Base-by-base conservation (phyloP, 2,888 invertebrate species). In the Nomada goodeniana region DNA sequence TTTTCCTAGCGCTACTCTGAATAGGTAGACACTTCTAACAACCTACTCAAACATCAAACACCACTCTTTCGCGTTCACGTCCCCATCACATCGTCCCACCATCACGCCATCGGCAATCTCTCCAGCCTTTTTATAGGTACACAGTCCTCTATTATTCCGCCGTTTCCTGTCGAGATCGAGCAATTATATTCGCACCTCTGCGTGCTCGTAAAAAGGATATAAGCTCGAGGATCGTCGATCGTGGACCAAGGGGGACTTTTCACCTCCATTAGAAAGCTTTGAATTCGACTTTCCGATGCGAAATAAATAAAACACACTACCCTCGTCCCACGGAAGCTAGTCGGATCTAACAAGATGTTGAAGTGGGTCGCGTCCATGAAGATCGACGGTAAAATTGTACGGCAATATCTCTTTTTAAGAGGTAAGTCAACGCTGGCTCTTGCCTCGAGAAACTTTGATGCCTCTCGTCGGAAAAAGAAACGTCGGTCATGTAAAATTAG, bases 21-120 rank as follows among this genome's bases (percentile, higher is more conserved):
- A 85, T 69, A 65, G 68, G 64, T 60, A 74, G 55, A 76, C 59
- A 70, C 63, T 74, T 68, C 67, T 53, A 80, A 78, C 69, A 73
- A 80, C 61, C 68, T 78, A 73, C 71, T 80, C 70, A 67, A 80
- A 86, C 74, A 83, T 86, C 83, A 86, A 85, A 83, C 77, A 75
- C 63, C 29, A 26, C 57, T 44, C 60, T 29, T 67, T 47, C 60
- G 5, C 64, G n/a, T 23, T 67, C 26, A 42, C 64, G 13, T 69
- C 59, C 60, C 18, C 29, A 23, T 50, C 13, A 53, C 63, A 53
- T 47, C 63, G 36, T 55, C n/a, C 69, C 72, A 18, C 60, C 55
- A 23, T 53, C n/a, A 36, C 20, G 29, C 23, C 63, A 53, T 75
- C 69, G 44, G 44, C 72, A 44, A 65, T 70, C 68, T 70, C 65